phyloP scores from a whole-genome alignment of 2,113 vertebrate species.

The Alosa alosa region DNA sequence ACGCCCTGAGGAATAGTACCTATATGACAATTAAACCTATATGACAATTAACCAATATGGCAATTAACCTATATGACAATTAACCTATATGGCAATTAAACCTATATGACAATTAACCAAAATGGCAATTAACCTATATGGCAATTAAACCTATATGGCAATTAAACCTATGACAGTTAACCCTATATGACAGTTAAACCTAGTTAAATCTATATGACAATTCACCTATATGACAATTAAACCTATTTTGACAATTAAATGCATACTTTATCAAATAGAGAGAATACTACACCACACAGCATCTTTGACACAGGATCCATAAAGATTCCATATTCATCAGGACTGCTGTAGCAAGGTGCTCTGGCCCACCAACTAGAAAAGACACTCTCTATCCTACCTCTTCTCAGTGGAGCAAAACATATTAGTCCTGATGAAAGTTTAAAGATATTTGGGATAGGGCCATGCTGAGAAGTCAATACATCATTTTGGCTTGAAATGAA shows the following conservation, averaged over 20 bases:
- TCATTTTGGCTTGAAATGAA: neutral
- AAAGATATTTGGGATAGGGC: neutral
- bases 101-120: too few species aligned
- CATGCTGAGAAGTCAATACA: conserved; percentile 2
- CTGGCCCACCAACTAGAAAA: too few species aligned
- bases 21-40: neutral
- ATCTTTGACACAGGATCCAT: neutral
- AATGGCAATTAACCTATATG: too few species aligned
- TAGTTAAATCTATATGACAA: too few species aligned
- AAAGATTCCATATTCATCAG: neutral
- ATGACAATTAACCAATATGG: too few species aligned
- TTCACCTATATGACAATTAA: neutral
- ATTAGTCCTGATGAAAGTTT: neutral
- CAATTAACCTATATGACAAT: too few species aligned
- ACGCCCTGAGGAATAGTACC: neutral
- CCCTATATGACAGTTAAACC: too few species aligned
- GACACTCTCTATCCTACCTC: neutral
- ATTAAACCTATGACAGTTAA: too few species aligned
- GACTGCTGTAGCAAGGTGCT: too few species aligned
- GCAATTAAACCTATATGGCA: too few species aligned
- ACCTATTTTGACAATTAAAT: neutral
- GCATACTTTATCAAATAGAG: neutral
- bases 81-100: too few species aligned
- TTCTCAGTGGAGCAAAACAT: neutral
- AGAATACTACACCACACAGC: neutral